These are phyloP conservation scores for Drosophila funebris DNA, from an alignment of 1,140 invertebrate species.

Conservation along the genomic window DNA sequence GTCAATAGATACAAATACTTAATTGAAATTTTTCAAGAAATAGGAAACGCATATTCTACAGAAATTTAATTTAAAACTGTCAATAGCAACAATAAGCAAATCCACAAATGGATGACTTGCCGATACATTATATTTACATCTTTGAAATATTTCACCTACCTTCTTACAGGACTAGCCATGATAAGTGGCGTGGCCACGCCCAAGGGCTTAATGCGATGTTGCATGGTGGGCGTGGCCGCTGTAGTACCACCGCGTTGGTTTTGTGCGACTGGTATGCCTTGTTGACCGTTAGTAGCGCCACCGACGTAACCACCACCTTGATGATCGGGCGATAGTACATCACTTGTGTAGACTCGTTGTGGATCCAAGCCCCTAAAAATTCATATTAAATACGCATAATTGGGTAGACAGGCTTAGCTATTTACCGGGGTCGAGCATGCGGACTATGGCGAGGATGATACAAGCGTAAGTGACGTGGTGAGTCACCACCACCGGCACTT, in stretches of 20 bases:
- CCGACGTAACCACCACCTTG: slow-evolving; percentile 56
- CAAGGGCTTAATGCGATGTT: slow-evolving; percentile 94
- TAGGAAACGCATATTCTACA: not conserved
- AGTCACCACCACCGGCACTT: slow-evolving; percentile 85
- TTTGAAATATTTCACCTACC: slow-evolving; percentile 85
- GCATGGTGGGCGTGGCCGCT: slow-evolving; percentile 89
- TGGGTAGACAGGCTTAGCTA: not conserved
- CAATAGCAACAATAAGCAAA: not conserved
- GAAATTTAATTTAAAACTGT: not conserved
- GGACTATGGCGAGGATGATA: slow-evolving; percentile 90
- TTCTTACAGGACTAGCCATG: slow-evolving; percentile 92
- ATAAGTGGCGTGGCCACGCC: slow-evolving; percentile 94
- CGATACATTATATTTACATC: not conserved
- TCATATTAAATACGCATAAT: slow-evolving; percentile 3
- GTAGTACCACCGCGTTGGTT: slow-evolving; percentile 72
- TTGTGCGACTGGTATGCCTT: slow-evolving; percentile 65
- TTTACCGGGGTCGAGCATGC: slow-evolving; percentile 88
- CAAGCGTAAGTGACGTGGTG: slow-evolving; percentile 86
- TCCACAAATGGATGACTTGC: not conserved
- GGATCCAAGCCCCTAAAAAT: slow-evolving; percentile 85
- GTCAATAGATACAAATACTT: too few relatives aligned
- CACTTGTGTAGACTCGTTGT: slow-evolving; percentile 89
- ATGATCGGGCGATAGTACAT: slow-evolving; percentile 86
- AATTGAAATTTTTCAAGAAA: too few relatives aligned
- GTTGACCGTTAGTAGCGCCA: slow-evolving; percentile 45